These are phyloP conservation scores for Chelon auratus DNA, from an alignment of 2,797 vertebrate genomes.

Conservation along the genomic window DNA sequence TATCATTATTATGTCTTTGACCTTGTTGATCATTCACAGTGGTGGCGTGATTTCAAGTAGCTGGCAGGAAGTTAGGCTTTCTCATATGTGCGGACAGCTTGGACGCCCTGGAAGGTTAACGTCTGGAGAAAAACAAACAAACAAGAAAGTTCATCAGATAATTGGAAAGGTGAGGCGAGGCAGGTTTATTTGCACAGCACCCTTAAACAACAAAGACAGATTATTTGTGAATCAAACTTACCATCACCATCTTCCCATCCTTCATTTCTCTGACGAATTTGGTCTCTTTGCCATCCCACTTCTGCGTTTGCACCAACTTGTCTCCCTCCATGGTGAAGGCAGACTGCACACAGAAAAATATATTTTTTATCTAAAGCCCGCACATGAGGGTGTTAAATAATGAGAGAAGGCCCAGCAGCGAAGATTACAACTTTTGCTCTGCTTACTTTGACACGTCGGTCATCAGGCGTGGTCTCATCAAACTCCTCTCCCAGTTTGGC, in stretches of 20 bases:
- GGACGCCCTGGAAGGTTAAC: constrained; percentile 90
- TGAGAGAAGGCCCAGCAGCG: background rate
- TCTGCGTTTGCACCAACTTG: constrained; percentile 93
- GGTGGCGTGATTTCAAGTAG: constrained; percentile 56
- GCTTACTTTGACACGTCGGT: constrained; percentile 93
- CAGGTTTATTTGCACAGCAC: too few relatives aligned
- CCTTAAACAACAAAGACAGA: background rate
- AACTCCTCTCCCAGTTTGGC: constrained; percentile 96
- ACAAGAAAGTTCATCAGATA: background rate
- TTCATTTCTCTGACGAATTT: constrained; percentile 94
- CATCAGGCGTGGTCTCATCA: constrained; percentile 93
- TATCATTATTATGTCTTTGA: background rate
- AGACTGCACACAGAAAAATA: constrained; percentile 82
- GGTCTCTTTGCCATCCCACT: constrained; percentile 96
- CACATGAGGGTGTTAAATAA: background rate
- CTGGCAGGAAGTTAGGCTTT: constrained; percentile 85
- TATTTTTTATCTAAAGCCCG: too few relatives aligned
- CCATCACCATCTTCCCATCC: constrained; percentile 95
- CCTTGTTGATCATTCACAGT: constrained; percentile 61
- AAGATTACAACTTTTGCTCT: background rate
- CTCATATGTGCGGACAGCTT: constrained; percentile 93
- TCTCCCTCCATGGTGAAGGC: constrained; percentile 91
- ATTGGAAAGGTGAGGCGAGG: background rate
- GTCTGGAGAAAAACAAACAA: constrained; percentile 83
- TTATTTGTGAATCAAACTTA: constrained; percentile 65